A percentile compares a stretch with the other conserved stretches of the same genome.
These are phyloP conservation scores for Venturia canescens DNA, from an alignment of 1,140 invertebrate species.

Conservation along the genomic window DNA sequence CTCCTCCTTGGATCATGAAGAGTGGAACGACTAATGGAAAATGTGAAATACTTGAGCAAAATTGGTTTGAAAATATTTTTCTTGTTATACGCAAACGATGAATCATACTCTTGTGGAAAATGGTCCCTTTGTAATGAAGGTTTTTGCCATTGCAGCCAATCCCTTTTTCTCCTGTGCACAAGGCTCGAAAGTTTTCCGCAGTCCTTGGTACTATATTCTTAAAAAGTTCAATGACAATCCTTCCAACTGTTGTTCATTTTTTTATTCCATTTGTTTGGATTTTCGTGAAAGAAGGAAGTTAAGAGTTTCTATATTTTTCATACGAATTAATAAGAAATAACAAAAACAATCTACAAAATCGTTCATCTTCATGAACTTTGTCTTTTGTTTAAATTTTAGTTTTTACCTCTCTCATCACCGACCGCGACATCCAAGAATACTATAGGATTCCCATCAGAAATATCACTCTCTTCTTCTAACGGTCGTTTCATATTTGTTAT, in stretches of 20 bases:
- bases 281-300: slow-evolving; percentile 5
- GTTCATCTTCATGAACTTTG: neutral
- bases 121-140: slow-evolving; percentile 85
- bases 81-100: neutral
- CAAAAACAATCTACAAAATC: neutral
- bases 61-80: slow-evolving; percentile 29
- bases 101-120: slow-evolving; percentile 85
- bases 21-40: slow-evolving; percentile 81
- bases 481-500: slow-evolving; percentile 44
- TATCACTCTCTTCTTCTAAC: slow-evolving; percentile 35
- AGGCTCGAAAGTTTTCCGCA: slow-evolving; percentile 92
- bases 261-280: neutral
- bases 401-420: slow-evolving; percentile 77
- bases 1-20: slow-evolving; percentile 92
- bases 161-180: slow-evolving; percentile 93
- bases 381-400: slow-evolving; percentile 5
- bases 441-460: slow-evolving; percentile 73
- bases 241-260: slow-evolving; percentile 80
- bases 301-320: neutral
- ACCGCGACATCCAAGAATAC: slow-evolving; percentile 85
- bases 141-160: slow-evolving; percentile 82
- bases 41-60: slow-evolving; percentile 46
- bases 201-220: slow-evolving; percentile 93
- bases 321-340: slow-evolving; percentile 29
- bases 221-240: slow-evolving; percentile 88